These are phyloP conservation scores for Eulemur coronatus DNA, from an alignment of 2,797 vertebrate genomes.

Conservation along the genomic window DNA sequence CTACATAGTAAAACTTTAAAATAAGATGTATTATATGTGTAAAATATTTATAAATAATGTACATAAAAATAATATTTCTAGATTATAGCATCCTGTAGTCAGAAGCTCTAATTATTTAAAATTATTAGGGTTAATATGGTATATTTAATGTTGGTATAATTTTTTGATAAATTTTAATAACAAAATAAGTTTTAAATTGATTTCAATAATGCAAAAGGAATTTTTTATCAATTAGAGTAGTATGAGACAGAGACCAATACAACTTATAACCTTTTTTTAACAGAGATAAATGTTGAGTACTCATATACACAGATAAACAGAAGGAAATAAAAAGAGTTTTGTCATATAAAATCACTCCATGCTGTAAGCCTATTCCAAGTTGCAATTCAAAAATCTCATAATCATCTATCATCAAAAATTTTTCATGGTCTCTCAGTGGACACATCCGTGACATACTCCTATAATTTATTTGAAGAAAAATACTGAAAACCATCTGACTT, in stretches of 20 bases:
- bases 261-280: background rate
- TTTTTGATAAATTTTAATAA: background rate
- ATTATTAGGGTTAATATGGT: background rate
- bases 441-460: background rate
- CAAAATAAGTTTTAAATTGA: background rate
- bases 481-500: background rate
- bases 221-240: background rate
- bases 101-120: background rate
- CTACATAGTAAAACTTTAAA: background rate
- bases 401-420: background rate
- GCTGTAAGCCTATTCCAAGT: background rate
- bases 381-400: background rate
- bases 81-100: background rate
- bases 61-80: background rate
- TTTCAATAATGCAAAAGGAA: background rate
- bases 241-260: background rate
- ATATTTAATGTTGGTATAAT: background rate
- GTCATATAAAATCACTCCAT: background rate
- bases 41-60: background rate
- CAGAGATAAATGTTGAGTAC: background rate
- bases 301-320: background rate
- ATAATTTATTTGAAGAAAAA: background rate
- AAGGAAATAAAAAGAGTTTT: background rate
- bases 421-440: background rate
- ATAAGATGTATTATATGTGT: background rate